A percentile compares a stretch with the other conserved stretches of the same genome.
phyloP scores from a whole-genome alignment of 2,113 vertebrate species.

The Apodemus speciosus region DNA sequence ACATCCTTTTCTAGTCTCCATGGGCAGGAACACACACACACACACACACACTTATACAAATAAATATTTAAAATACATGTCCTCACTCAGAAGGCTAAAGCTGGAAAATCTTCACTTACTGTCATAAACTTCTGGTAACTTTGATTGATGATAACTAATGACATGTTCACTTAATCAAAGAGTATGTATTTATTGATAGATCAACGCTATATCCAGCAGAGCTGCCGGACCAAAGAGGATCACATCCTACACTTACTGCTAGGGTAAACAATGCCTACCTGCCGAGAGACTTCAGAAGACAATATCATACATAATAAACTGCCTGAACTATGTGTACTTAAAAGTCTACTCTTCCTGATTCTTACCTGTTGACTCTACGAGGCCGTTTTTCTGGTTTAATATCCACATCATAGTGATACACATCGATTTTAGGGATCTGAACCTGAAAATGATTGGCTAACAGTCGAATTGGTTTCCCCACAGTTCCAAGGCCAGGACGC shows the following conservation, averaged over 20 bases:
- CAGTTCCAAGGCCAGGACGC: slow-evolving; percentile 96
- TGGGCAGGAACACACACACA: not conserved
- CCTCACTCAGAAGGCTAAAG: not conserved
- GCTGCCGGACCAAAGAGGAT: slow-evolving; percentile 15
- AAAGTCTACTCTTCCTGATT: not conserved
- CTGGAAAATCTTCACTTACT: not conserved
- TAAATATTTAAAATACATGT: not conserved
- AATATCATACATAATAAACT: slow-evolving; percentile 9
- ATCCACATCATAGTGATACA: slow-evolving; percentile 99
- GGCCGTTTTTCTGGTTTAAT: slow-evolving; percentile 99
- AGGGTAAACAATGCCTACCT: slow-evolving; percentile 13
- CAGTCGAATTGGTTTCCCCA: slow-evolving; percentile 98
- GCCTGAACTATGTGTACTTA: not conserved
- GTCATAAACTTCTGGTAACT: slow-evolving; percentile 34
- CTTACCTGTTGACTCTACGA: slow-evolving; percentile 97
- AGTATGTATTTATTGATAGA: slow-evolving; percentile 38
- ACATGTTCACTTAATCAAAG: not conserved
- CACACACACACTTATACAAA: not conserved
- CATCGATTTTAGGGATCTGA: slow-evolving; percentile 99
- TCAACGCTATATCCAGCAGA: not conserved
- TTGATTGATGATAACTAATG: not conserved
- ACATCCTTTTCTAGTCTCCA: not conserved
- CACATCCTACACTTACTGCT: slow-evolving; percentile 17
- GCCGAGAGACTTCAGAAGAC: slow-evolving; percentile 46
- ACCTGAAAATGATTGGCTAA: slow-evolving; percentile 99